phyloP scores from a whole-genome alignment of 2,113 vertebrate genomes.

The Myanophis thanlyinensis region DNA sequence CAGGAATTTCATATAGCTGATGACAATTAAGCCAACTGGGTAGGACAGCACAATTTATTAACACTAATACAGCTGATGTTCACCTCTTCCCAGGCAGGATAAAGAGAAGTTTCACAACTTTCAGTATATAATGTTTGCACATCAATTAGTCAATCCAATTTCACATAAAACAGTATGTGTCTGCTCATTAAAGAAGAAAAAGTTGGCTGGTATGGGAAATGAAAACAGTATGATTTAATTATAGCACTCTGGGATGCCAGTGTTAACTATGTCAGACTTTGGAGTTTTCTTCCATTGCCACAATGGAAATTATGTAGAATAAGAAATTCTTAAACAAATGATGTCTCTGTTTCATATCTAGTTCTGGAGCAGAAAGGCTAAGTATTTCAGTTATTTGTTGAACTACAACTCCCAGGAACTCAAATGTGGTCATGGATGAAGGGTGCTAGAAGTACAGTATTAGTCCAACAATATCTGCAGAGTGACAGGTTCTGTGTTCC shows the following conservation, averaged over 20 bases:
- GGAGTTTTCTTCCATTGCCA: constrained; percentile 43
- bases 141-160: constrained; percentile 57
- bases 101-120: constrained; percentile 48
- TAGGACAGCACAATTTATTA: neutral
- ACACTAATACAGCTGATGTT: constrained; percentile 27
- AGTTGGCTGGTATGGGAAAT: constrained; percentile 59
- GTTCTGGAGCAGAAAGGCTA: neutral
- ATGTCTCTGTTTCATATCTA: constrained; percentile 4
- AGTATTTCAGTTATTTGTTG: neutral
- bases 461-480: neutral
- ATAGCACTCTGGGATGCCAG: constrained; percentile 53
- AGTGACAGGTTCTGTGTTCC: neutral
- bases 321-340: constrained; percentile 31
- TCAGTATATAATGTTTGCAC: constrained; percentile 53
- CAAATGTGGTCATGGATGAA: neutral
- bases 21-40: neutral
- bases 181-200: constrained; percentile 59
- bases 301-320: constrained; percentile 50
- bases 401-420: neutral
- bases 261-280: constrained; percentile 42
- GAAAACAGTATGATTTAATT: constrained; percentile 60
- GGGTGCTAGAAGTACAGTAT: neutral
- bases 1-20: neutral
- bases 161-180: constrained; percentile 53
- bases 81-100: constrained; percentile 43